Conservation (phyloP, 64 coral and sea anemone genomes). For the Montipora foliosa region DNA sequence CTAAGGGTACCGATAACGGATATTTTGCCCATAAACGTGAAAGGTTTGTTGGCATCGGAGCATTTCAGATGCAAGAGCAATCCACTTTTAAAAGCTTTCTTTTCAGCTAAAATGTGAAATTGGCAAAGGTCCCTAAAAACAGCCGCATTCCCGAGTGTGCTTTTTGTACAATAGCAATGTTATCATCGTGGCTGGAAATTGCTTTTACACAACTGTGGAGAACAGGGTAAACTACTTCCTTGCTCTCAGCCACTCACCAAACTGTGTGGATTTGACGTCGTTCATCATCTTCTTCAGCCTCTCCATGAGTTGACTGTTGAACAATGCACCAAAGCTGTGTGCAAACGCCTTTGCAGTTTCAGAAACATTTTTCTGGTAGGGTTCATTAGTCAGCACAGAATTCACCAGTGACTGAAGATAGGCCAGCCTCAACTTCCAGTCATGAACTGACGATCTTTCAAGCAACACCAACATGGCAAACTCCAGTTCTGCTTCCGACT, state of each 20-base stretch:
- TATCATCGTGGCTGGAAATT: no score
- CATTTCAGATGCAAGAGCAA: no score
- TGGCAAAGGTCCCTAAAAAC: no score
- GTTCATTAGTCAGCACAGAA: neutral
- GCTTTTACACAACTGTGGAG: no score
- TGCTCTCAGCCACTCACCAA: conserved; percentile 1
- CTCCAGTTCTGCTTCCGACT: neutral
- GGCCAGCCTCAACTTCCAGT: conserved; percentile 55
- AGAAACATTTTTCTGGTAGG: neutral
- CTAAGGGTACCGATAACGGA: no score
- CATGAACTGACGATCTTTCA: conserved; percentile 42
- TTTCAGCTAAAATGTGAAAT: no score
- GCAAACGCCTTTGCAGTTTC: neutral
- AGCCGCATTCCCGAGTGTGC: no score
- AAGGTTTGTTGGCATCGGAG: no score
- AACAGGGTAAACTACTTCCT: neutral
- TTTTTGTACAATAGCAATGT: no score
- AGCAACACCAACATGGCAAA: conserved; percentile 44
- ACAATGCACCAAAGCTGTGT: conserved; percentile 15
- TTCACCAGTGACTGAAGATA: conserved; percentile 36
- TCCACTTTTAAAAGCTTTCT: no score
- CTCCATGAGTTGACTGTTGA: conserved; percentile 3
- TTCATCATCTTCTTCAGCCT: neutral
- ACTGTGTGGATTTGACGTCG: conserved; percentile 2
- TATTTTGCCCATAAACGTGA: no score